Percentiles rank a stretch among this genome's conserved stretches.
phyloP scores from a whole-genome alignment of 2,888 invertebrate species.

The Apoda limacodes region DNA sequence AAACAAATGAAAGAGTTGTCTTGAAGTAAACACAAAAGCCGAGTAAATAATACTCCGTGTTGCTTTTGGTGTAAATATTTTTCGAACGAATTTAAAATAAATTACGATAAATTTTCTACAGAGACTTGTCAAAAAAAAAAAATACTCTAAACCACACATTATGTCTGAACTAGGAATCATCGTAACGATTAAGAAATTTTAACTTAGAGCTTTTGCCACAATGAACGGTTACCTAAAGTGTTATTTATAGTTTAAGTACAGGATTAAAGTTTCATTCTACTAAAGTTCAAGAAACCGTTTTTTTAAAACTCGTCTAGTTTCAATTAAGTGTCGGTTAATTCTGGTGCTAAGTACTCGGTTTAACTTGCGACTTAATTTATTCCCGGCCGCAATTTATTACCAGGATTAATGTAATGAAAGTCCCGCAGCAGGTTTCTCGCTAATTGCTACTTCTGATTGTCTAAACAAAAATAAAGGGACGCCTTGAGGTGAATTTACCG shows the following conservation, averaged over 20 bases:
- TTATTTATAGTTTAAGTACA: conserved; percentile 50
- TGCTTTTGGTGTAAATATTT: too few species aligned
- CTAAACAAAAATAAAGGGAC: conserved; percentile 45
- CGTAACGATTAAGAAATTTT: conserved; percentile 42
- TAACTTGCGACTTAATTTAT: conserved; percentile 58
- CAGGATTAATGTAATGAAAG: conserved; percentile 57
- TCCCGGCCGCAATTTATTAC: conserved; percentile 53
- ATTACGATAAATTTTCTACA: too few species aligned
- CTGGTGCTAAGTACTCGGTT: conserved; percentile 54
- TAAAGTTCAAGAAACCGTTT: too few species aligned
- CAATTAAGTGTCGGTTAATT: conserved; percentile 63
- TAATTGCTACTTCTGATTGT: conserved; percentile 54
- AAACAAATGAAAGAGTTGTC: too few species aligned
- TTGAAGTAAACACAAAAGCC: too few species aligned
- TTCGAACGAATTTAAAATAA: too few species aligned
- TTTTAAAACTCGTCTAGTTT: conserved; percentile 55
- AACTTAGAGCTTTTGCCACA: conserved; percentile 21
- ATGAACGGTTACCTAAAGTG: conserved; percentile 30
- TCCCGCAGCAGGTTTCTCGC: conserved; percentile 36
- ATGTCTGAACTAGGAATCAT: conserved; percentile 47
- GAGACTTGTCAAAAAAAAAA: too few species aligned
- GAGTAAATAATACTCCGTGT: too few species aligned
- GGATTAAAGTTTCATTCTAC: conserved; percentile 46
- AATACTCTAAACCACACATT: conserved; percentile 46
- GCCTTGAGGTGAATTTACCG: conserved; percentile 18